Conservation (phyloP, 1,140 invertebrate genomes). For the Elymnias hypermnestra region DNA sequence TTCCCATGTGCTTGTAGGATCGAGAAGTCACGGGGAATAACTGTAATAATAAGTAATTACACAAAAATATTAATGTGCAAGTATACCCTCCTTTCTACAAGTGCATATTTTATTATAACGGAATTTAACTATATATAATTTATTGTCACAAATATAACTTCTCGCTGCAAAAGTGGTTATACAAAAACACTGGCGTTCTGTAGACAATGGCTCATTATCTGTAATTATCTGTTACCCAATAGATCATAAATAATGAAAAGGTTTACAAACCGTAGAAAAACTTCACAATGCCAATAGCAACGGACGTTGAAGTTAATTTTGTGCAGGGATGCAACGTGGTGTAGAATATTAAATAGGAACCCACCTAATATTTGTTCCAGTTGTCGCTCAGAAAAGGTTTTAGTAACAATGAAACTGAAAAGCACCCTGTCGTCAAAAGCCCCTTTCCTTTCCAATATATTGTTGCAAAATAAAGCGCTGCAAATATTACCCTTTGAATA, state of each 20-base stretch:
- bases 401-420: conserved; percentile 52
- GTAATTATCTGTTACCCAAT: conserved; percentile 43
- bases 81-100: too few species aligned
- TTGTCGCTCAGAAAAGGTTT: conserved; percentile 36
- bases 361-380: conserved; percentile 42
- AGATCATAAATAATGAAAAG: conserved; percentile 50
- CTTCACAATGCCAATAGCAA: conserved; percentile 27
- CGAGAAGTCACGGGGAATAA: too few species aligned
- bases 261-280: conserved; percentile 39
- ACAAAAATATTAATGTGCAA: too few species aligned
- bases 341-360: conserved; percentile 38
- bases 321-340: conserved; percentile 29
- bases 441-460: conserved; percentile 30
- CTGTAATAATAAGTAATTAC: too few species aligned
- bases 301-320: conserved; percentile 31
- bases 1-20: too few species aligned
- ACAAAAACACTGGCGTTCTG: background rate
- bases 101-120: too few species aligned
- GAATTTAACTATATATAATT: too few species aligned
- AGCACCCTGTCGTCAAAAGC: conserved; percentile 36
- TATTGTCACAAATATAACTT: too few species aligned
- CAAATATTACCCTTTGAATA: conserved; percentile 2
- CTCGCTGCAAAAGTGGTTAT: too few species aligned
- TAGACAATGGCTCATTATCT: conserved; percentile 41
- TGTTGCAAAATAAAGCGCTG: conserved; percentile 41